Evolutionary conservation across 2,888 invertebrate genomes (phyloP).

Genomic region (Nesidiocoris tenuis): DNA sequence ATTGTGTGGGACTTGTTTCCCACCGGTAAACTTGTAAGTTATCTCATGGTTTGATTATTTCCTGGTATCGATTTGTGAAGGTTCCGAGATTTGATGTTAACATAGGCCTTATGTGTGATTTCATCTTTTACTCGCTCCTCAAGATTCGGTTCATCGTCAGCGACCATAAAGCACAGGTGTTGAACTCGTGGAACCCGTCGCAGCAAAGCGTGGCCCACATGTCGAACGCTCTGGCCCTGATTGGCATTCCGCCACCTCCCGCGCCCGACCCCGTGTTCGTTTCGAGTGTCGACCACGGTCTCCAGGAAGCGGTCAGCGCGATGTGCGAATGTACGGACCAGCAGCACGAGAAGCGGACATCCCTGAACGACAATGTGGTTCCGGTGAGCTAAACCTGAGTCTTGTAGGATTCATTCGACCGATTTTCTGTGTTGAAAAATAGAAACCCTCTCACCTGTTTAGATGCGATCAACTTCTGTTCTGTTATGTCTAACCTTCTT

Average conservation of each 20-base stretch:
- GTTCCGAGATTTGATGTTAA: too few species aligned
- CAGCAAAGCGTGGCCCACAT: constrained; percentile 88
- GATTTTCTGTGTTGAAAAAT: too few species aligned
- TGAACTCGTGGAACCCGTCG: constrained; percentile 78
- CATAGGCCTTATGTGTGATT: too few species aligned
- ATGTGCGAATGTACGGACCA: constrained; percentile 77
- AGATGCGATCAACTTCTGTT: too few species aligned
- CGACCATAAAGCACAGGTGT: constrained; percentile 77
- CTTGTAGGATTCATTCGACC: too few species aligned
- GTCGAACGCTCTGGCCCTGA: constrained; percentile 76
- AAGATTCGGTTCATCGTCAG: constrained; percentile 83
- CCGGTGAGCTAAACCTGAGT: constrained; percentile 52
- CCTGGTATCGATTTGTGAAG: too few species aligned
- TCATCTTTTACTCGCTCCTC: too few species aligned
- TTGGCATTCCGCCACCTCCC: constrained; percentile 65
- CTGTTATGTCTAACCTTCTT: neutral
- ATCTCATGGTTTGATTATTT: too few species aligned
- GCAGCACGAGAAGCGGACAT: constrained; percentile 63
- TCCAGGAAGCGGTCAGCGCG: constrained; percentile 82
- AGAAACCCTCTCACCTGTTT: too few species aligned
- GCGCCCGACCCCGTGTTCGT: constrained; percentile 56
- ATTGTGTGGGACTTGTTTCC: constrained; percentile 98
- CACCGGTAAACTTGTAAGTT: constrained; percentile 73
- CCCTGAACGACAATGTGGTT: constrained; percentile 57
- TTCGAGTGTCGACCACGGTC: constrained; percentile 75